Percentiles rank a stretch among this genome's conserved stretches.
Conservation (phyloP, 2,113 vertebrate species). For the Butastur rufipennis region DNA sequence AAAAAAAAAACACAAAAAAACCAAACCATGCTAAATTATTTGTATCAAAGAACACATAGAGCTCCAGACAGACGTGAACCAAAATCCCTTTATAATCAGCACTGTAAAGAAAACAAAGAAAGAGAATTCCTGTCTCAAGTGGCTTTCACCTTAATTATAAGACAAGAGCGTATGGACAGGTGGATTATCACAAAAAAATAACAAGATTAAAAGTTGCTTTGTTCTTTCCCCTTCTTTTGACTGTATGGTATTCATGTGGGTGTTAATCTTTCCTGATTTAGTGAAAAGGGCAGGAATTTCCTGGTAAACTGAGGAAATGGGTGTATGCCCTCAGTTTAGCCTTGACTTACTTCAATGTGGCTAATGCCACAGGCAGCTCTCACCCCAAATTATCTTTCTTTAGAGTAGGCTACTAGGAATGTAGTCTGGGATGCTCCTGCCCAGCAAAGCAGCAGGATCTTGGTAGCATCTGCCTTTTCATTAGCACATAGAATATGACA, state of each 20-base stretch:
- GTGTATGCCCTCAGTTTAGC: accelerated
- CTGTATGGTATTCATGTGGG: background rate
- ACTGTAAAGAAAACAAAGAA: background rate
- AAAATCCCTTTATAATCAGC: background rate
- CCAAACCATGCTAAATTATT: background rate
- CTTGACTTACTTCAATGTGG: background rate
- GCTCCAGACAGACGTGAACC: background rate
- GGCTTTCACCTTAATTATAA: background rate
- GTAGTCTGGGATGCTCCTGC: background rate
- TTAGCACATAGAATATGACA: background rate
- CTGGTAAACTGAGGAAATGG: background rate
- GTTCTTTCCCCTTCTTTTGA: background rate
- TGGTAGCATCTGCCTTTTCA: background rate
- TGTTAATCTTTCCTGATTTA: background rate
- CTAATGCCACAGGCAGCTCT: background rate
- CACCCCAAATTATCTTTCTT: background rate
- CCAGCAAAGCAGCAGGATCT: background rate
- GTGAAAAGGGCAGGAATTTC: background rate
- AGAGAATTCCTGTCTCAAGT: background rate
- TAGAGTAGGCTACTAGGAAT: background rate
- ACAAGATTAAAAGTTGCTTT: background rate
- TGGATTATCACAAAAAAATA: background rate
- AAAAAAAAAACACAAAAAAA: background rate
- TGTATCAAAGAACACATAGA: background rate
- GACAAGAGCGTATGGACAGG: background rate